These are phyloP conservation scores for Tachina lurida DNA, from an alignment of 2,888 invertebrate species.

Conservation along the genomic window DNA sequence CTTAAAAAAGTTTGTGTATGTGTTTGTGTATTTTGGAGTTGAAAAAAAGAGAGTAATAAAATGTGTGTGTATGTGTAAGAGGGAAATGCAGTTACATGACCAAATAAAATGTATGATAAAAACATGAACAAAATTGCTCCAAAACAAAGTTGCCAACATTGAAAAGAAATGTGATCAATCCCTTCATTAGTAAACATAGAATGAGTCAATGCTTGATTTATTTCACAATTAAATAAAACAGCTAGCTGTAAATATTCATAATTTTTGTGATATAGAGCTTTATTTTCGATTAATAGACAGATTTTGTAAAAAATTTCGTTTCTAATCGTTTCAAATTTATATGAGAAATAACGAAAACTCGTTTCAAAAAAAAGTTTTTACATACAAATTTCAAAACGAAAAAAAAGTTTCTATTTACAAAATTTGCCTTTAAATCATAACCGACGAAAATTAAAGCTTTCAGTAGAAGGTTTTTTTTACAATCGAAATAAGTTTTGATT, in stretches of 20 bases:
- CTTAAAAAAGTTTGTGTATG: conserved; percentile 44
- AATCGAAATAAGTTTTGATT: too few relatives aligned
- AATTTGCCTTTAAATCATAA: too few relatives aligned
- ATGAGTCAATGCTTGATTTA: background rate
- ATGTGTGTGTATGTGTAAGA: conserved; percentile 24
- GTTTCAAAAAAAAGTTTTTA: too few relatives aligned
- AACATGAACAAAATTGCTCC: conserved; percentile 54
- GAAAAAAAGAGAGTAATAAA: conserved; percentile 26
- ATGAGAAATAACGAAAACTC: too few relatives aligned
- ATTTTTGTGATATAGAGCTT: too few relatives aligned
- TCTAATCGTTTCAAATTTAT: too few relatives aligned
- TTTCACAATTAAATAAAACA: too few relatives aligned
- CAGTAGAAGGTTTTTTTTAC: background rate
- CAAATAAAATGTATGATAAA: conserved; percentile 38
- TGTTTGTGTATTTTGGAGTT: conserved; percentile 22
- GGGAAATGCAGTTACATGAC: conserved; percentile 68
- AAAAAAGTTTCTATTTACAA: too few relatives aligned
- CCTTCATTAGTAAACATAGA: background rate
- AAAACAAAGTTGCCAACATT: conserved; percentile 30
- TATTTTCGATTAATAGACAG: too few relatives aligned
- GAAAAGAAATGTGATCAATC: background rate
- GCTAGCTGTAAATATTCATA: too few relatives aligned
- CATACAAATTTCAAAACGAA: too few relatives aligned
- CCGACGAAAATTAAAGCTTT: background rate
- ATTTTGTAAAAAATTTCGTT: too few relatives aligned